Conservation (phyloP, 2,888 invertebrate genomes). For the Crematogaster levior region DNA sequence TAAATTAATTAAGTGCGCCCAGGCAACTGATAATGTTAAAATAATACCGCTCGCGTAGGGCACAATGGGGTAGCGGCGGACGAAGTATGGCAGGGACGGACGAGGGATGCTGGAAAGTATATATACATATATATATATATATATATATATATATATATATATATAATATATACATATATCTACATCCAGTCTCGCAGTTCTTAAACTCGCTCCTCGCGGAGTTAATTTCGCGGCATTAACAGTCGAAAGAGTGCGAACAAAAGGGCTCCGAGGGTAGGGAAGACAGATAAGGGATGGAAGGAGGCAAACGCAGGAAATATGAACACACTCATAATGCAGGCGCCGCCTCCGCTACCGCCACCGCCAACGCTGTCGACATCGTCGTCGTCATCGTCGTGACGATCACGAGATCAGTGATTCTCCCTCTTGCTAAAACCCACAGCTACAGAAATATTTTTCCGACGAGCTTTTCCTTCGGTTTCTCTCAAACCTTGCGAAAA, state of each 20-base stretch:
- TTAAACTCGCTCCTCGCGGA: constrained; percentile 82
- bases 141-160: constrained; percentile 44
- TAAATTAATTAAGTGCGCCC: constrained; percentile 83
- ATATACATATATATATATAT: neutral
- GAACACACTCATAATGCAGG: constrained; percentile 82
- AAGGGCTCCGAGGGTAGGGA: constrained; percentile 81
- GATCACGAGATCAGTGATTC: constrained; percentile 62
- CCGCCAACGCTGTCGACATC: constrained; percentile 21
- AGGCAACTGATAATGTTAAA: constrained; percentile 82
- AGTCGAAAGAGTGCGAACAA: constrained; percentile 85
- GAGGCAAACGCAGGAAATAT: constrained; percentile 81
- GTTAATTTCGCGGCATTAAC: constrained; percentile 85
- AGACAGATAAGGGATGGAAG: constrained; percentile 81
- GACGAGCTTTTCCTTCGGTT: neutral
- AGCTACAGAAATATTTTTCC: constrained; percentile 28
- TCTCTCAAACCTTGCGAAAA: neutral
- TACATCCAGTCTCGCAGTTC: constrained; percentile 77
- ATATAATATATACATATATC: constrained; percentile 46
- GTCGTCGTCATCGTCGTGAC: constrained; percentile 36
- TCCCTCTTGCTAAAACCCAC: constrained; percentile 51
- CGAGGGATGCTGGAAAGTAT: constrained; percentile 24
- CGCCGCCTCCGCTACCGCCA: constrained; percentile 61
- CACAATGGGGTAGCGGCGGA: constrained; percentile 70
- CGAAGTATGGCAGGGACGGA: constrained; percentile 42
- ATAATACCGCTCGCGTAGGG: constrained; percentile 78